These are phyloP conservation scores for Tamandua tetradactyla DNA, from an alignment of 2,797 vertebrate genomes.

Conservation along the genomic window DNA sequence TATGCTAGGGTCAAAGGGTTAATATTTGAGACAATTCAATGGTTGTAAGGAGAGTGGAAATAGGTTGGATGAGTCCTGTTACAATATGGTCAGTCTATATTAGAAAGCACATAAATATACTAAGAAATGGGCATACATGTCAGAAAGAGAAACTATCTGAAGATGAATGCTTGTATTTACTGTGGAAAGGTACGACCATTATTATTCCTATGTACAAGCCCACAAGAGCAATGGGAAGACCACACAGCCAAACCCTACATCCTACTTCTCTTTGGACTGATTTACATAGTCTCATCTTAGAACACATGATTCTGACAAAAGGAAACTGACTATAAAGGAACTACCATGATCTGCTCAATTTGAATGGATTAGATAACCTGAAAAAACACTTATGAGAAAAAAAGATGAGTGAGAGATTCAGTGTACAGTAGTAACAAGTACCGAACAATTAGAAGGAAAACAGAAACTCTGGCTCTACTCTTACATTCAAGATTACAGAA, in stretches of 20 bases:
- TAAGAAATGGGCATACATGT: not conserved
- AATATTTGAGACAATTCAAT: constrained; percentile 16
- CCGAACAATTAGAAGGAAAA: not conserved
- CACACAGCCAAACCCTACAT: not conserved
- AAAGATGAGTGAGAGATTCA: not conserved
- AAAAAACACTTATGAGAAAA: not conserved
- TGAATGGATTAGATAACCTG: not conserved
- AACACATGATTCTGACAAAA: not conserved
- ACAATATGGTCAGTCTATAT: not conserved
- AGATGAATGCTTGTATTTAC: not conserved
- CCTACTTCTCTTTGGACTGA: not conserved
- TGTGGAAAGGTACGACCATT: not conserved
- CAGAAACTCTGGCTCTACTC: not conserved
- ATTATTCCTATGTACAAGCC: not conserved
- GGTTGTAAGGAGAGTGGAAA: not conserved
- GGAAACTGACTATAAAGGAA: not conserved
- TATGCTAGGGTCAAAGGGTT: not conserved
- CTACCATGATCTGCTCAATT: not conserved
- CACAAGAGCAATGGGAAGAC: not conserved
- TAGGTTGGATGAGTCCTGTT: not conserved
- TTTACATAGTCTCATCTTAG: not conserved
- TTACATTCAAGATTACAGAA: not conserved
- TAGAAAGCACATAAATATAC: not conserved
- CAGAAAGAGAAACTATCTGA: not conserved
- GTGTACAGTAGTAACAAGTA: not conserved